Conservation (phyloP, 2,113 vertebrate species). For the Lamprotornis superbus region DNA sequence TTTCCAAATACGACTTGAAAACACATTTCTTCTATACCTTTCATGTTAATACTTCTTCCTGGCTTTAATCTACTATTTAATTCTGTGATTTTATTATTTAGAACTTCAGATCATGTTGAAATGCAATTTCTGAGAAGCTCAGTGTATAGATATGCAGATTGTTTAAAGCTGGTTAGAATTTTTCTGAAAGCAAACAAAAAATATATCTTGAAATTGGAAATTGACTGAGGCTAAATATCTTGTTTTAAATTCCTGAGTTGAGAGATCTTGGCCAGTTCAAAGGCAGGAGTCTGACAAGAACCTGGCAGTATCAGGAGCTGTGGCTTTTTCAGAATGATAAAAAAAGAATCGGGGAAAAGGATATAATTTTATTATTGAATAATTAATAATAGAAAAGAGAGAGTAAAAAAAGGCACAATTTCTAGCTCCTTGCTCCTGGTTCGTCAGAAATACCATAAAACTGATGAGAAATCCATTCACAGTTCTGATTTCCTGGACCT, state of each 20-base stretch:
- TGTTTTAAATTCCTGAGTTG: background rate
- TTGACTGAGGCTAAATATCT: background rate
- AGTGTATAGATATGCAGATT: background rate
- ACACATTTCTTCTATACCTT: background rate
- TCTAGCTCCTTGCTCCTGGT: background rate
- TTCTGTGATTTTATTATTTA: background rate
- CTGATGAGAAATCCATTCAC: background rate
- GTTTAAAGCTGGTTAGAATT: background rate
- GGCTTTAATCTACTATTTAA: background rate
- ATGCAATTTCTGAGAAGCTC: background rate
- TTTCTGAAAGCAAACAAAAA: background rate
- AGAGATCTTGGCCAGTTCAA: background rate
- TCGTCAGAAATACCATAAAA: background rate
- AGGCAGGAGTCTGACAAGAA: background rate
- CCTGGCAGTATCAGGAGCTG: background rate
- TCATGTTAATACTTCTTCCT: background rate
- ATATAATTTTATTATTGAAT: background rate
- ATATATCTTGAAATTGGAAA: background rate
- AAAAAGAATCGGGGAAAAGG: fast-evolving
- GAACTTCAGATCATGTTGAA: background rate
- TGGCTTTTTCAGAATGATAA: background rate
- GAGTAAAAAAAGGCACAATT: background rate
- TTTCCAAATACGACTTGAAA: background rate
- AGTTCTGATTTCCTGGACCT: background rate
- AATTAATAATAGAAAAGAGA: background rate